Evolutionary conservation across 2,113 vertebrate genomes (phyloP).

Genomic region (Rhizomys pruinosus): DNA sequence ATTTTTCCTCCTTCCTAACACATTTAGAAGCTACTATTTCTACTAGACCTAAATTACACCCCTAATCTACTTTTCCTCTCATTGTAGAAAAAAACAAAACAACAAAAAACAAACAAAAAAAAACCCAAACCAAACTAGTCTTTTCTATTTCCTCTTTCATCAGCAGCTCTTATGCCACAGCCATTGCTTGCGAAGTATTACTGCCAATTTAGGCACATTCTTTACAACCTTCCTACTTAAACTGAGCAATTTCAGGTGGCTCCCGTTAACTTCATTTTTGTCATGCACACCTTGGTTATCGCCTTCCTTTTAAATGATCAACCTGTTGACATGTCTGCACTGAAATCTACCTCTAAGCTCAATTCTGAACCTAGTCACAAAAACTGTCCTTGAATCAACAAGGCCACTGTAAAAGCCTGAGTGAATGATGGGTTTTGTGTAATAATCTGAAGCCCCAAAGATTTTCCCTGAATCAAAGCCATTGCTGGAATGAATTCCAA

Average conservation of each 20-base stretch:
- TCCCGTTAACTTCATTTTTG: conserved; percentile 60
- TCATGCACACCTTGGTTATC: conserved; percentile 38
- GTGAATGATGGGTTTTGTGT: conserved; percentile 68
- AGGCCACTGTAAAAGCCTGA: conserved; percentile 59
- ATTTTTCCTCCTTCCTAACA: conserved; percentile 46
- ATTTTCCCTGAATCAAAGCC: conserved; percentile 62
- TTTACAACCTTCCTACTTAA: conserved; percentile 59
- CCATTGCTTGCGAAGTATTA: conserved; percentile 55
- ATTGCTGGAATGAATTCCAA: conserved; percentile 56
- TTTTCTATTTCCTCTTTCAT: conserved; percentile 45
- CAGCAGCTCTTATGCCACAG: neutral
- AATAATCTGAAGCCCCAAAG: conserved; percentile 62
- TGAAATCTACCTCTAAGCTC: conserved; percentile 70
- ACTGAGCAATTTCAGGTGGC: conserved; percentile 50
- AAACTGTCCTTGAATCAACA: conserved; percentile 70
- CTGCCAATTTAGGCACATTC: conserved; percentile 42
- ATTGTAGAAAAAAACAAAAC: conserved; percentile 2
- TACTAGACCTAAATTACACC: conserved; percentile 29
- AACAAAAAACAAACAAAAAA: too few relatives aligned
- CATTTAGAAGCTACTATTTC: conserved; percentile 33
- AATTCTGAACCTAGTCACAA: conserved; percentile 67
- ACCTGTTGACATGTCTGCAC: conserved; percentile 66
- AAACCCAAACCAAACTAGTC: neutral
- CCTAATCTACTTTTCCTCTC: neutral
- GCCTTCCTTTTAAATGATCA: conserved; percentile 75